Percentiles rank a stretch among this genome's conserved stretches.
These are phyloP conservation scores for Meloidogyne floridensis DNA, from an alignment of 1,140 invertebrate genomes.

Conservation along the genomic window DNA sequence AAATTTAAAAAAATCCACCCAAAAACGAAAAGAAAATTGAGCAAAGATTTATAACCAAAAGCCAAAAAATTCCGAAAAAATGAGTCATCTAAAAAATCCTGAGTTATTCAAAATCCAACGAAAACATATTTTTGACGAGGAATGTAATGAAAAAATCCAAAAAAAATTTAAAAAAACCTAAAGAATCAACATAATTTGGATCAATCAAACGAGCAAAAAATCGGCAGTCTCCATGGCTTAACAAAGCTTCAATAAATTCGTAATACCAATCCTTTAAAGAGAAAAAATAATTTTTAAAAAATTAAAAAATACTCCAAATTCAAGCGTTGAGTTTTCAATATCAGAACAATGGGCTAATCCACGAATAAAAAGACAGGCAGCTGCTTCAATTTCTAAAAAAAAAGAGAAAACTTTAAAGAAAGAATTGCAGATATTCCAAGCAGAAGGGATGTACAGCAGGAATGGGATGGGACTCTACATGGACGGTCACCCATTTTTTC, in stretches of 20 bases:
- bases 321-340: not conserved
- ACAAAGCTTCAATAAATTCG: constrained; percentile 37
- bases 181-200: constrained; percentile 25
- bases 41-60: too few species aligned
- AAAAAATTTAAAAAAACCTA: constrained; percentile 15
- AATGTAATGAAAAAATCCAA: not conserved
- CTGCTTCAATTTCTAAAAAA: constrained; percentile 13
- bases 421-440: not conserved
- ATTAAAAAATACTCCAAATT: not conserved
- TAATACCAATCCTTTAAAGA: constrained; percentile 34
- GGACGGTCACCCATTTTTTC: too few species aligned
- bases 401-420: not conserved
- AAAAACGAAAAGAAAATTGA: too few species aligned
- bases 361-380: constrained; percentile 30
- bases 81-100: too few species aligned
- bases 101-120: too few species aligned
- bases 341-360: constrained; percentile 40
- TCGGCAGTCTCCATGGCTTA: constrained; percentile 24
- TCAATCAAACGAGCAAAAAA: constrained; percentile 29
- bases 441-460: too few species aligned
- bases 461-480: too few species aligned
- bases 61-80: too few species aligned
- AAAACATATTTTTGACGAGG: too few species aligned
- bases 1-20: not conserved
- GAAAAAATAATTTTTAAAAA: not conserved